Base-by-base conservation (phyloP, 1,140 invertebrate species). In the Holcopasites calliopsidis region DNA sequence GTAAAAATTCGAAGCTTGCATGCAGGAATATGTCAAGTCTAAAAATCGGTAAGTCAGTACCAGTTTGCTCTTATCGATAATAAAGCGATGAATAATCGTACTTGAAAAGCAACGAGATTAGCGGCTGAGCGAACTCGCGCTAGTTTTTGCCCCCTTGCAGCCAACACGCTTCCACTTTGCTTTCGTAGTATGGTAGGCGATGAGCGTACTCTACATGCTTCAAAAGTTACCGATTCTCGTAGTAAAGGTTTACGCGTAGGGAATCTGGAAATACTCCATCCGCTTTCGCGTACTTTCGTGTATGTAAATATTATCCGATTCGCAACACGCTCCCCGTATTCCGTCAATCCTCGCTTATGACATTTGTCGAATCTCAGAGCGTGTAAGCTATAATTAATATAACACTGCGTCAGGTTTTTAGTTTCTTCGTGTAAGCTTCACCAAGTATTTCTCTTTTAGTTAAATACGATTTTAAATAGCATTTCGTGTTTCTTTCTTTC, bases 1-100 rank as follows among this genome's bases (percentile, higher is more conserved):
- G 71, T 83, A 74, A 79, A 88, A 86, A 78, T 87, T 83, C 65
- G 80, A 85, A 77, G 87, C 79, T 80, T 88, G 86, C 89, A 90
- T 91, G 87, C 87, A 87, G 89, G 90, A 93, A 92, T 93, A 94
- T 94, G 93, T 94, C 93, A 90, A 94, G 93, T 91, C 91, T 94
- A 91, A 94, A 94, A 92, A 93, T 93, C 87, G 93, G 93, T 94
- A 92, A 93, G 93, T 79, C 21, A 21, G 4, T 52, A 16, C 49
- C n/a, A n/a, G 35, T 42, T 33, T 50, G 13, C 26, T 31, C 4
- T 42, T 62, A 44, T 35, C 3, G n/a, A 10, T 5, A 38, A 72
- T 33, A 18, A 49, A 49, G 5, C 31, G 16, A 40, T 33, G 3
- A 49, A 47, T 31, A 13, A 44, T 55, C 13, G 18, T 23, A 44